phyloP scores from a whole-genome alignment of 2,888 invertebrate genomes.

The Scrobipalpa costella region DNA sequence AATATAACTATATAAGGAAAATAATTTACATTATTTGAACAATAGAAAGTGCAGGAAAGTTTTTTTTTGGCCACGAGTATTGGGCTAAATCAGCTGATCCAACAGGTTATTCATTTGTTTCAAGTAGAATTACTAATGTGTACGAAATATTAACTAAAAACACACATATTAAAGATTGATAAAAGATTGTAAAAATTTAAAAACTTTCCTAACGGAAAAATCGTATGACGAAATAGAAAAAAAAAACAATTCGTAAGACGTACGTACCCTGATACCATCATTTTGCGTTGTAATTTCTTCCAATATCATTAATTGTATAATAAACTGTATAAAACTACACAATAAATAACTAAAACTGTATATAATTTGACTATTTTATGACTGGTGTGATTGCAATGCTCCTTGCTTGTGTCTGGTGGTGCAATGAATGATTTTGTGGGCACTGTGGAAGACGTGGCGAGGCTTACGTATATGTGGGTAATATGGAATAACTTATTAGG shows the following conservation, averaged over 20 bases:
- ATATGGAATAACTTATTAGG: neutral
- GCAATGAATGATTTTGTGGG: conserved; percentile 50
- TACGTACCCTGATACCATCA: conserved; percentile 68
- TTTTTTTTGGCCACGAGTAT: neutral
- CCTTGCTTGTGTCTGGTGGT: conserved; percentile 55
- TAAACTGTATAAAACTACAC: conserved; percentile 35
- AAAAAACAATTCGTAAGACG: neutral
- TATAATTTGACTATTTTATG: conserved; percentile 32
- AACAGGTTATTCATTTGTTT: neutral
- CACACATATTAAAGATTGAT: neutral
- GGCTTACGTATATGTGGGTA: conserved; percentile 2
- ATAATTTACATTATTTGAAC: neutral
- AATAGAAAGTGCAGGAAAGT: neutral
- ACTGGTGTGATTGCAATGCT: conserved; percentile 44
- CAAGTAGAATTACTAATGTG: neutral
- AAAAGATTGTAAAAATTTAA: conserved; percentile 27
- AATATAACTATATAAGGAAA: neutral
- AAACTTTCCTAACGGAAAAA: conserved; percentile 27
- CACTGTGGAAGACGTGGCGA: conserved; percentile 13
- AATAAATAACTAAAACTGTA: conserved; percentile 43
- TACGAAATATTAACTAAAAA: neutral
- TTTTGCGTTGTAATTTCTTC: conserved; percentile 44
- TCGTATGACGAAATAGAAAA: conserved; percentile 12
- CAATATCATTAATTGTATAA: conserved; percentile 49
- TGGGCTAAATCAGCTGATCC: neutral